Evolutionary conservation across 2,797 vertebrate species (phyloP).

Genomic region (Chloroceryle amazona): DNA sequence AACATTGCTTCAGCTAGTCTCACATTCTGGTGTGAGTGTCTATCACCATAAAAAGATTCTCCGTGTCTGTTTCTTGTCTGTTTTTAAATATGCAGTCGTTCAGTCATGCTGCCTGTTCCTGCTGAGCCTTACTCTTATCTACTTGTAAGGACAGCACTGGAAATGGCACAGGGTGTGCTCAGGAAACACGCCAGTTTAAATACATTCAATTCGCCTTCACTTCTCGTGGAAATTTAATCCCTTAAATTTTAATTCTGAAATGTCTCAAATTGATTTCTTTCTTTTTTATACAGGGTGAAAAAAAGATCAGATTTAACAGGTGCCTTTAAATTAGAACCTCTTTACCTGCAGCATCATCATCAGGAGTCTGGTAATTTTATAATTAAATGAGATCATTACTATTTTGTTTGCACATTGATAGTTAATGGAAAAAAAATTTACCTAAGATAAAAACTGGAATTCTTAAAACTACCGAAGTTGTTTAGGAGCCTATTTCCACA

Average conservation of each 20-base stretch:
- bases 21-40: conserved; percentile 64
- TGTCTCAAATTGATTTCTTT: not conserved
- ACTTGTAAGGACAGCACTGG: conserved; percentile 45
- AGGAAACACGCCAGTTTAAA: conserved; percentile 40
- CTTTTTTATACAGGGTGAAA: conserved; percentile 88
- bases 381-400: not conserved
- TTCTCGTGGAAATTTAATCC: conserved; percentile 8
- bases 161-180: conserved; percentile 60
- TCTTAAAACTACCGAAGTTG: not conserved
- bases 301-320: conserved; percentile 88
- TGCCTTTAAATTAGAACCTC: conserved; percentile 94
- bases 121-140: conserved; percentile 62
- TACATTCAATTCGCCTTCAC: not conserved
- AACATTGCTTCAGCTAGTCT: conserved; percentile 54
- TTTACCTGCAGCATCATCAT: conserved; percentile 93
- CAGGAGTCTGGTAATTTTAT: conserved; percentile 91
- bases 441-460: not conserved
- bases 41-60: conserved; percentile 62
- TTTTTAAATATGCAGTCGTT: conserved; percentile 52
- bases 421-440: not conserved
- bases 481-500: conserved; percentile 3
- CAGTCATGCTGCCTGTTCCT: conserved; percentile 52
- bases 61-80: conserved; percentile 57
- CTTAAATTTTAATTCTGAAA: not conserved
- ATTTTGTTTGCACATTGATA: not conserved